A percentile compares a stretch with the other conserved stretches of the same genome.
phyloP scores from a whole-genome alignment of 2,888 invertebrate species.

The Cephus sareptanus region DNA sequence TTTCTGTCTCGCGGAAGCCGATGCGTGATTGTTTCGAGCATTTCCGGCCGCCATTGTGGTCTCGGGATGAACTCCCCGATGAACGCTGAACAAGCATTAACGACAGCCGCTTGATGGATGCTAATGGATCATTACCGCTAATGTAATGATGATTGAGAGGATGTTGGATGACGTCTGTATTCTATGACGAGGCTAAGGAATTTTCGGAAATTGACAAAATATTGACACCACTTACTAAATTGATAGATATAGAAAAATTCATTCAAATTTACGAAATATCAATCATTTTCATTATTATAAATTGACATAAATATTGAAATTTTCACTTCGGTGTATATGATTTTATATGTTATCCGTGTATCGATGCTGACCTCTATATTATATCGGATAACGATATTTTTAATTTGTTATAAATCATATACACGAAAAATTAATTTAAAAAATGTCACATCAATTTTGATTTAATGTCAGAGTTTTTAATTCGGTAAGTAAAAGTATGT shows the following conservation, averaged over 20 bases:
- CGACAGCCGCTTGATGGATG: constrained; percentile 58
- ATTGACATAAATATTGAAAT: background rate
- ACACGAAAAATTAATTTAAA: no score
- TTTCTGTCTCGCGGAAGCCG: constrained; percentile 35
- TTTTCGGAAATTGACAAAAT: background rate
- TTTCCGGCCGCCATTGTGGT: constrained; percentile 39
- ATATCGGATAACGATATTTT: no score
- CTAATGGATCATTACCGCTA: constrained; percentile 57
- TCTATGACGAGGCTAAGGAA: background rate
- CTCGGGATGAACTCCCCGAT: constrained; percentile 42
- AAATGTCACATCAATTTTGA: background rate
- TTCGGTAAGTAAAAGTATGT: background rate
- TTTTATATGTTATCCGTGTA: no score
- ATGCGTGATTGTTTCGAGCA: constrained; percentile 49
- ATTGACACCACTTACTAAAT: background rate
- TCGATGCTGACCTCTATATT: no score
- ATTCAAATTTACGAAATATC: background rate
- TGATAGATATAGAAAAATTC: background rate
- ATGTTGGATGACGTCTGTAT: constrained; percentile 37
- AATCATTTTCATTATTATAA: background rate
- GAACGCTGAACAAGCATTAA: constrained; percentile 47
- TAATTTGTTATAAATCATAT: no score
- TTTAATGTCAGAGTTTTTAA: background rate
- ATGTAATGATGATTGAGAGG: constrained; percentile 60
- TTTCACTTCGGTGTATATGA: background rate